Evolutionary conservation across 2,113 vertebrate genomes (phyloP).

Genomic region (Pardalotus punctatus): DNA sequence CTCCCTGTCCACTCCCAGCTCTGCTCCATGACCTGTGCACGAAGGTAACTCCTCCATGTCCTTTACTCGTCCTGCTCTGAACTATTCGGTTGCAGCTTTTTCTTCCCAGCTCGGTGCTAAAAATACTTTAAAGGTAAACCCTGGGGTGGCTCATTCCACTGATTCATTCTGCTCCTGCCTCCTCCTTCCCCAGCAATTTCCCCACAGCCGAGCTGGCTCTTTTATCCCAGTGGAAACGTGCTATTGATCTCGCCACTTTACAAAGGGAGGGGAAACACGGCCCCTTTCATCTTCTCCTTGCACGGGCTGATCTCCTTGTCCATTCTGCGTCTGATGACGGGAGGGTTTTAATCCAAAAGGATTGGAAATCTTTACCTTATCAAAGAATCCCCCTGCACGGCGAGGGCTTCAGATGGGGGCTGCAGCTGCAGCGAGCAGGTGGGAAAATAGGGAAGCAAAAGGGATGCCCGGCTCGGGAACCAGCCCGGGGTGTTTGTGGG

Average conservation of each 20-base stretch:
- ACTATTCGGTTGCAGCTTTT: background rate
- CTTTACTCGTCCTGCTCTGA: background rate
- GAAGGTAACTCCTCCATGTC: background rate
- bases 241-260: background rate
- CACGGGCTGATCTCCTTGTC: background rate
- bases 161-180: background rate
- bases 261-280: background rate
- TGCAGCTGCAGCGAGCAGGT: background rate
- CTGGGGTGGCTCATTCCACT: background rate
- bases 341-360: background rate
- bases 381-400: background rate
- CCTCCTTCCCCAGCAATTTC: background rate
- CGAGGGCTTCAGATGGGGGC: background rate
- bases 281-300: conserved; percentile 5
- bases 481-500: background rate
- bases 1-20: background rate
- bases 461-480: background rate
- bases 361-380: background rate
- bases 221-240: background rate
- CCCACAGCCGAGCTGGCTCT: background rate
- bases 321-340: rapidly evolving
- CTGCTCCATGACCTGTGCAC: background rate
- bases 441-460: background rate
- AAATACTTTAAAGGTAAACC: conserved; percentile 27
- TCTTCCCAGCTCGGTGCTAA: background rate